Percentiles rank a stretch among this genome's conserved stretches.
Conservation (phyloP, 2,113 vertebrate genomes). For the Columbina picui region DNA sequence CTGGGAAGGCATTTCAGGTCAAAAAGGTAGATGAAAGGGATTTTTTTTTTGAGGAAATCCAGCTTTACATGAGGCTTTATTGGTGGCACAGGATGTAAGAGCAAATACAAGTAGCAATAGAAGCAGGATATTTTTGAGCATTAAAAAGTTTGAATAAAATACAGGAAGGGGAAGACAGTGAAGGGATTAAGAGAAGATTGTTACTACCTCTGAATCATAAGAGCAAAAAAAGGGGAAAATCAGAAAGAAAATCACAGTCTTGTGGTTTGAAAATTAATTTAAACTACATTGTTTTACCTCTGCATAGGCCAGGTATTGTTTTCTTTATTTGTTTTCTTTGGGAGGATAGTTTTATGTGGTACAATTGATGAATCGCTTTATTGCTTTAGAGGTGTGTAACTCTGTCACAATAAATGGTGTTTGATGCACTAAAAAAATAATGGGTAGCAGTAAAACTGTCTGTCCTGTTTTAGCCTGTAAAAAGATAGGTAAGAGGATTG, state of each 20-base stretch:
- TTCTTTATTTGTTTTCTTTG: not conserved
- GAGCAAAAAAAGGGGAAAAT: not conserved
- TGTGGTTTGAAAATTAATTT: not conserved
- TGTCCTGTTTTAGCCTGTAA: not conserved
- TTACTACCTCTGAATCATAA: not conserved
- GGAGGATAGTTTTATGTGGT: not conserved
- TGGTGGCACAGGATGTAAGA: not conserved
- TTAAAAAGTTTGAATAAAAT: not conserved
- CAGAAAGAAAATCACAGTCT: not conserved
- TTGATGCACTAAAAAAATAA: not conserved
- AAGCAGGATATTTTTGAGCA: not conserved
- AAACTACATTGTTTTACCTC: not conserved
- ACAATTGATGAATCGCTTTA: not conserved
- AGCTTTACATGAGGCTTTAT: not conserved
- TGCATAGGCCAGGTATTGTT: not conserved
- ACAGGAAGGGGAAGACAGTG: not conserved
- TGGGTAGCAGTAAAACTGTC: not conserved
- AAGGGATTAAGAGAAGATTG: not conserved
- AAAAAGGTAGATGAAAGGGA: not conserved
- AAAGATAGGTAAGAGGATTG: not conserved
- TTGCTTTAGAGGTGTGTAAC: not conserved
- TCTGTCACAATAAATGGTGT: not conserved
- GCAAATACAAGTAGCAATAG: not conserved
- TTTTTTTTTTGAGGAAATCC: not conserved
- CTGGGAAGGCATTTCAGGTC: not conserved